Conservation (phyloP, 2,888 invertebrate species). For the Troides aeacus region DNA sequence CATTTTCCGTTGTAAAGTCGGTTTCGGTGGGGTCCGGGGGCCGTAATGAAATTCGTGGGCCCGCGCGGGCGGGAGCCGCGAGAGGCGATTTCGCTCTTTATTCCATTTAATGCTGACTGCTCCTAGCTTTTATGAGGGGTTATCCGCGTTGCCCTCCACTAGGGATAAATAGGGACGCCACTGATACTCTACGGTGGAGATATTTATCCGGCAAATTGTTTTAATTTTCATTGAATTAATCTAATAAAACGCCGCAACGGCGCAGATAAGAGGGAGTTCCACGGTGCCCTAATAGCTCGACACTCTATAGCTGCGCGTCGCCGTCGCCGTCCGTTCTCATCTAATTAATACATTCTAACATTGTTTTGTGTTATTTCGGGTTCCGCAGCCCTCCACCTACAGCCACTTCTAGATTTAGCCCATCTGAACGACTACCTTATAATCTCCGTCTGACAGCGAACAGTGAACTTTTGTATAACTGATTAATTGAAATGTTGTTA, state of each 20-base stretch:
- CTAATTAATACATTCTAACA: too few relatives aligned
- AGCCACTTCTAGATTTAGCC: too few relatives aligned
- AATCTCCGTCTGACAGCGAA: too few relatives aligned
- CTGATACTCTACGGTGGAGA: constrained; percentile 74
- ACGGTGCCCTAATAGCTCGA: constrained; percentile 63
- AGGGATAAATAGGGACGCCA: constrained; percentile 77
- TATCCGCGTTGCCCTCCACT: constrained; percentile 77
- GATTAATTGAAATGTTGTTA: too few relatives aligned
- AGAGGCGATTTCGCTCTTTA: constrained; percentile 78
- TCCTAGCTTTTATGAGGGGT: constrained; percentile 80
- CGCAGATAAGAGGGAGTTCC: constrained; percentile 69
- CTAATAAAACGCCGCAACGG: constrained; percentile 75
- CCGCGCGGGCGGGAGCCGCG: constrained; percentile 51
- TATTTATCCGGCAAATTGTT: constrained; percentile 81
- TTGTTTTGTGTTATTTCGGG: too few relatives aligned
- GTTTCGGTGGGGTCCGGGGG: constrained; percentile 64
- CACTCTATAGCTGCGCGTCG: constrained; percentile 48
- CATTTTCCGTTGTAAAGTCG: constrained; percentile 78
- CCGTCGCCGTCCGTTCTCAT: constrained; percentile 7
- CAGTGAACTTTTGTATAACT: too few relatives aligned
- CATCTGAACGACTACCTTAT: too few relatives aligned
- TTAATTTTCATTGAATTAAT: constrained; percentile 80
- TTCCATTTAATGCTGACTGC: constrained; percentile 80
- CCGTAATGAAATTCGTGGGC: constrained; percentile 78
- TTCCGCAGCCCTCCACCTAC: too few relatives aligned